Conservation (phyloP, 2,797 vertebrate species). For the Pseudotriccus pelzelni region DNA sequence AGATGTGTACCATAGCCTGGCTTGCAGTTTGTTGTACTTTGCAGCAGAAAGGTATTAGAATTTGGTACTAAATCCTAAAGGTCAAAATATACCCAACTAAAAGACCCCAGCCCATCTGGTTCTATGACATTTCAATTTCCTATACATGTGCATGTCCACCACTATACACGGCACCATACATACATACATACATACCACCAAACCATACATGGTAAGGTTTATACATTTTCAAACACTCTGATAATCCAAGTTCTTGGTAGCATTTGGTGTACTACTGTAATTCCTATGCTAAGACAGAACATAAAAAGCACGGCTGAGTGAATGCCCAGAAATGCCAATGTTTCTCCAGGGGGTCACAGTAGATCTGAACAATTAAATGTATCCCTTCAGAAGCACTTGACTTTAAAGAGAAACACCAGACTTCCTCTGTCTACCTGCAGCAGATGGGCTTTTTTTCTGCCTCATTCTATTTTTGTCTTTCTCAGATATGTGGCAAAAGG, state of each 20-base stretch:
- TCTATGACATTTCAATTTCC: not conserved
- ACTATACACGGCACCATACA: no score
- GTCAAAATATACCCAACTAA: not conserved
- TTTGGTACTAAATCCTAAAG: not conserved
- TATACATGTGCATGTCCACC: no score
- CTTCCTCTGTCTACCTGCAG: not conserved
- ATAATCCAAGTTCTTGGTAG: not conserved
- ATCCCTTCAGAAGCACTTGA: not conserved
- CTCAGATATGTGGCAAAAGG: not conserved
- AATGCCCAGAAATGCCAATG: not conserved
- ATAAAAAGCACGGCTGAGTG: not conserved
- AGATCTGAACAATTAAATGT: not conserved
- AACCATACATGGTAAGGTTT: not conserved
- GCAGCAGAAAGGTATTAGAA: not conserved
- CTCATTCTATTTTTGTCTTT: not conserved
- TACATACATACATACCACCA: no score
- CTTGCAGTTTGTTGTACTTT: not conserved
- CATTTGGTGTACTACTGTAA: not conserved
- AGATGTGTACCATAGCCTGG: not conserved
- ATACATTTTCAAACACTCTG: not conserved
- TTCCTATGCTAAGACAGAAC: not conserved
- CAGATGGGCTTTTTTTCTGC: not conserved
- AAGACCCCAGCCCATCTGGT: not conserved
- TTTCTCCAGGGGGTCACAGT: not conserved
- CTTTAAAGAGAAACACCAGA: not conserved